phyloP scores from a whole-genome alignment of 2,113 vertebrate species.

The Camelus dromedarius region DNA sequence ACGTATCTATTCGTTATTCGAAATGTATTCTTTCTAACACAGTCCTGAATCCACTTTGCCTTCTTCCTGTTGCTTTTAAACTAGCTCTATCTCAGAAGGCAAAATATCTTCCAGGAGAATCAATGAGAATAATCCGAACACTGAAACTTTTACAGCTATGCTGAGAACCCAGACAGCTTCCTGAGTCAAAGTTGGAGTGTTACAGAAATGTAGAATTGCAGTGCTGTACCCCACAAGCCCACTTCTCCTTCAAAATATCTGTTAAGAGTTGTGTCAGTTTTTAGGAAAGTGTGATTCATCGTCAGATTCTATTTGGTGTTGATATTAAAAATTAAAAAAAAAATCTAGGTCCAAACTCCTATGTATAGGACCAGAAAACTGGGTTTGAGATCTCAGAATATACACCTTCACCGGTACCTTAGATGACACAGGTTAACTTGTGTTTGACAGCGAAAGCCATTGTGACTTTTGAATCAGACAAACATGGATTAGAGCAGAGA shows the following conservation, averaged over 20 bases:
- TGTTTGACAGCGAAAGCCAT: neutral
- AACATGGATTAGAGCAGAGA: neutral
- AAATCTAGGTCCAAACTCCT: neutral
- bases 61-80: conserved; percentile 28
- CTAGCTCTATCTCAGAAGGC: neutral
- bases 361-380: neutral
- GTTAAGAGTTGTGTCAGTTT: neutral
- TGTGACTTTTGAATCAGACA: neutral
- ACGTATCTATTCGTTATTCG: conserved; percentile 51
- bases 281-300: neutral
- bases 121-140: neutral
- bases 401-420: neutral
- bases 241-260: neutral
- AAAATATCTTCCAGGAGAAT: conserved; percentile 76
- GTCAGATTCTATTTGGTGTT: neutral
- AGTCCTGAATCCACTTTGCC: conserved; percentile 23
- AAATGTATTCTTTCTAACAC: conserved; percentile 49
- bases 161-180: neutral
- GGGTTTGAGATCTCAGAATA: neutral
- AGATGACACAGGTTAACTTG: neutral
- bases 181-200: neutral
- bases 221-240: neutral
- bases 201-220: neutral
- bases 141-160: neutral
- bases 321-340: neutral